Percentiles rank a stretch among this genome's conserved stretches.
Evolutionary conservation across 92 coral and sea anemone genomes (phyloP).

Genomic region (Chrysogorgia sp.): DNA sequence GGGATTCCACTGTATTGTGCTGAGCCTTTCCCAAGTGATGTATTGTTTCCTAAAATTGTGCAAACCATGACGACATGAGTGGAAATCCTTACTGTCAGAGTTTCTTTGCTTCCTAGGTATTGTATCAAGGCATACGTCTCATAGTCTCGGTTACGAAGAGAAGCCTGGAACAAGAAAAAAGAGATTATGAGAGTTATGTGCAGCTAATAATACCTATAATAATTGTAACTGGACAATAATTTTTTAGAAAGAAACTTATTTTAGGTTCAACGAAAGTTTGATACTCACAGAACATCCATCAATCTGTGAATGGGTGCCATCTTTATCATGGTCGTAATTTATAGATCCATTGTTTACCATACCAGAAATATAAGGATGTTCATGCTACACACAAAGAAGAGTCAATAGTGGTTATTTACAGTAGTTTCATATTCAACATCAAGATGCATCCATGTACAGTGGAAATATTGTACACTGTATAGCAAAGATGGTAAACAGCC

Average conservation of each 20-base stretch:
- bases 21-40: too few relatives aligned
- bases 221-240: neutral
- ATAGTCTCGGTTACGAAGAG: constrained; percentile 74
- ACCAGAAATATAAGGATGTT: constrained; percentile 91
- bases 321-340: constrained; percentile 87
- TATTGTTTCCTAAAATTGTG: neutral
- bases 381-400: constrained; percentile 65
- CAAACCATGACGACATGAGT: neutral
- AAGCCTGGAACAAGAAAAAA: constrained; percentile 61
- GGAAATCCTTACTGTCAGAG: constrained; percentile 67
- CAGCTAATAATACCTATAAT: neutral
- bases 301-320: constrained; percentile 94
- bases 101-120: constrained; percentile 82
- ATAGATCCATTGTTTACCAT: constrained; percentile 90
- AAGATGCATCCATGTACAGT: too few relatives aligned
- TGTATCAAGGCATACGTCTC: constrained; percentile 91
- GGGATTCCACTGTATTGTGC: too few relatives aligned
- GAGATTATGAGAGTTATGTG: neutral
- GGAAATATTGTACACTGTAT: too few relatives aligned
- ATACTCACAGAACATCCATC: constrained; percentile 90
- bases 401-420: too few relatives aligned
- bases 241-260: neutral
- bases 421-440: too few relatives aligned
- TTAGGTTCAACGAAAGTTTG: neutral
- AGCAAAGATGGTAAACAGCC: neutral